These are phyloP conservation scores for Hypolimnas misippus DNA, from an alignment of 2,888 invertebrate species.

Conservation along the genomic window DNA sequence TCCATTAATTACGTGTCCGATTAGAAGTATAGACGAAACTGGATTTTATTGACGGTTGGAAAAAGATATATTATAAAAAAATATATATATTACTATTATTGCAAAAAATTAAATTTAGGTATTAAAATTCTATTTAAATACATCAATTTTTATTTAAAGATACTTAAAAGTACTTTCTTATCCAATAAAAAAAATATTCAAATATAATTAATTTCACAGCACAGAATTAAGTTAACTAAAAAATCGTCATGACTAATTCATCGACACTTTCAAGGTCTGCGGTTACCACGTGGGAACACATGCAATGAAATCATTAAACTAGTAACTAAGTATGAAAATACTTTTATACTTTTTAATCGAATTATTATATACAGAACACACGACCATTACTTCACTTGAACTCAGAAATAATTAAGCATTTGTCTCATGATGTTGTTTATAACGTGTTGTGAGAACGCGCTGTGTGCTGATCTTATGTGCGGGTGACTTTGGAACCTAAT, in stretches of 20 bases:
- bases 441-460: constrained; percentile 40
- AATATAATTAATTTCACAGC: neutral
- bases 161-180: neutral
- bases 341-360: constrained; percentile 5
- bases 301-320: neutral
- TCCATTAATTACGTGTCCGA: neutral
- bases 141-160: too few relatives aligned
- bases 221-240: neutral
- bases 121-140: neutral
- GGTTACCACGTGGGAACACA: neutral
- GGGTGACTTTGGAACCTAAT: neutral
- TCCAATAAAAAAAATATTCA: neutral
- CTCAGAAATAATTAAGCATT: constrained; percentile 42
- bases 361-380: constrained; percentile 28
- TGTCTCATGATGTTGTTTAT: constrained; percentile 39
- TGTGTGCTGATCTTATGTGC: constrained; percentile 21
- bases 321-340: neutral
- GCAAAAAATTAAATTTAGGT: too few relatives aligned
- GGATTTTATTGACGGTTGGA: neutral
- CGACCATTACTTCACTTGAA: constrained; percentile 29
- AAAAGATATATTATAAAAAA: neutral
- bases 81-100: neutral
- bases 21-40: neutral
- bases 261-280: neutral
- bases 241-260: too few relatives aligned